Evolutionary conservation across 1,140 invertebrate species (phyloP).

Genomic region (Sitobion miscanthi): DNA sequence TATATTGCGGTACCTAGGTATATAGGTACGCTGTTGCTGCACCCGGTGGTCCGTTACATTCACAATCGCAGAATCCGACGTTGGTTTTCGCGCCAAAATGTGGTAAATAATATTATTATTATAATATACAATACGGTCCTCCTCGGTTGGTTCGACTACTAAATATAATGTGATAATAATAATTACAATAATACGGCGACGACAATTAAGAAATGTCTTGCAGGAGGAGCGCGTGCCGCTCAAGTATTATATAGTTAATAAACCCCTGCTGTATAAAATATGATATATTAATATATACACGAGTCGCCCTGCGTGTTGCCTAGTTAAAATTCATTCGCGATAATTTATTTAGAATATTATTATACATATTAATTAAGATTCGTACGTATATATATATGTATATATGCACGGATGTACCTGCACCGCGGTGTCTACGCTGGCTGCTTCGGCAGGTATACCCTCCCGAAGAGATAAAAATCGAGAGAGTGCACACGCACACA

Average conservation of each 20-base stretch:
- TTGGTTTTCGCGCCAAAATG: not conserved
- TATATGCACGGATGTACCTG: not conserved
- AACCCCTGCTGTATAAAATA: not conserved
- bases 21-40: too few relatives aligned
- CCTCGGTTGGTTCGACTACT: not conserved
- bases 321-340: not conserved
- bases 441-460: not conserved
- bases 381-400: not conserved
- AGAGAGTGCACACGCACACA: not conserved
- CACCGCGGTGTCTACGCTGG: too few relatives aligned
- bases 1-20: too few relatives aligned
- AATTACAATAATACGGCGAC: not conserved
- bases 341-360: slow-evolving; percentile 20
- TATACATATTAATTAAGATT: slow-evolving; percentile 3
- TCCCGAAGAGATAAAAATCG: not conserved
- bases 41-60: not conserved
- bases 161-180: not conserved
- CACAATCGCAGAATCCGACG: slow-evolving; percentile 23
- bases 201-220: not conserved
- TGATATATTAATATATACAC: not conserved
- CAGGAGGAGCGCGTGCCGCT: not conserved
- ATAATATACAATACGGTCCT: not conserved
- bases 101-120: not conserved
- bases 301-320: not conserved
- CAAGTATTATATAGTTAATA: not conserved